Evolutionary conservation across 2,888 invertebrate species (phyloP), one percentile per base, ranked within the genome.

Genomic region (Pollenia amentaria): DNA sequence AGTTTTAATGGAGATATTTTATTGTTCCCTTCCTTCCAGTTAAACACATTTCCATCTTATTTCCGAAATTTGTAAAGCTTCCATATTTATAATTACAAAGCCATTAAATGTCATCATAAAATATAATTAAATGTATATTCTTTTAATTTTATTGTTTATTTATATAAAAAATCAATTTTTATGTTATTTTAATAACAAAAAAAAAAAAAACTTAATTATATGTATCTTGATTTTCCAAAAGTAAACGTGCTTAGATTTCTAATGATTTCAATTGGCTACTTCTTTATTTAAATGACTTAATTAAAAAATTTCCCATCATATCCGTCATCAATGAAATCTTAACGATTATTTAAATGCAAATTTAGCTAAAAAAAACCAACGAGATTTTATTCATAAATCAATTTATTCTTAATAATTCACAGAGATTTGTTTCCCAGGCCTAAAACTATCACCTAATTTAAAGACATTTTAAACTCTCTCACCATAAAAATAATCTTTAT

Each of bases 401-500:
- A 79, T 79, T 81, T 64, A 82, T 79, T 76, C 48, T 38, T 80
- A 69, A 85, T 75, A 82, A 85, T 57, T 79, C 16, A 57, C 42
- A 69, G 11, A 40, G 48, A 55, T 51, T 70, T 76, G 1, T 80
- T 85, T 76, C 80, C 69, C 75, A 84, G 60, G 57, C 67, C 44
- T 38, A 64, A 79, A 60, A 44, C 46, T 65, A 84, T 79, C 79
- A 60, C 14, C 53, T 62, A 51, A 46, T 60, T 79, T 67, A 60
- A 73, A 67, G 8, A 46, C 7, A 57, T 64, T 73, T 82, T 70
- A 78, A 29, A 78, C 69, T 78, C 72, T 82, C 85, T 75, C 86
- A 86, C 73, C 78, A 85, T 69, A 62, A 60, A 42, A 62, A 11
- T n/a, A 53, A 65, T 65, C 46, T 81, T 80, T 73, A 64, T 70